Conservation (phyloP, 2,113 vertebrate species). For the Octodon degus region DNA sequence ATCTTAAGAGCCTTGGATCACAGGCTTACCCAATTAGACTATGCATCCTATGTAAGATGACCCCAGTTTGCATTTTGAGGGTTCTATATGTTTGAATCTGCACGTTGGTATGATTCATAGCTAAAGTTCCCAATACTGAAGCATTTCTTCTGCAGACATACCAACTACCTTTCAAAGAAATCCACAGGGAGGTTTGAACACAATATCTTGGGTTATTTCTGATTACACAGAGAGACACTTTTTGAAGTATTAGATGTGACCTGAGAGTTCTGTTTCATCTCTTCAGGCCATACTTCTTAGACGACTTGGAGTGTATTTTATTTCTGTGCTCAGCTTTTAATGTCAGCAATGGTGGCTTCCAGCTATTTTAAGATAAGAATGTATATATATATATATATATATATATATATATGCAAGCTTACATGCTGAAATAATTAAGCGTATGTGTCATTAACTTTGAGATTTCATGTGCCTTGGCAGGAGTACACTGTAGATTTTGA, state of each 20-base stretch:
- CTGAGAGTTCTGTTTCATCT: not conserved
- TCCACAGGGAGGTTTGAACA: not conserved
- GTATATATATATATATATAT: not conserved
- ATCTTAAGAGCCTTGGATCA: not conserved
- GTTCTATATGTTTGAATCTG: not conserved
- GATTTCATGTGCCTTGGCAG: slow-evolving; percentile 79
- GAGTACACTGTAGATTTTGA: not conserved
- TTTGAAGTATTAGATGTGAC: not conserved
- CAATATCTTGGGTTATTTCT: not conserved
- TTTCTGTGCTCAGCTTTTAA: slow-evolving; percentile 60
- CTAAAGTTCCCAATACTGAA: not conserved
- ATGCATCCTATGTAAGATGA: not conserved
- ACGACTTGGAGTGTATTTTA: slow-evolving; percentile 61
- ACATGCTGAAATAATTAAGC: slow-evolving; percentile 66
- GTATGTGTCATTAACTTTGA: slow-evolving; percentile 73
- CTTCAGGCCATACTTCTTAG: slow-evolving; percentile 45
- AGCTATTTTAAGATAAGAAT: slow-evolving; percentile 64
- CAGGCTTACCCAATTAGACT: not conserved
- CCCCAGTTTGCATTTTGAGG: not conserved
- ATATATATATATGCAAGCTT: not conserved
- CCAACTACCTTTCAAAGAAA: not conserved
- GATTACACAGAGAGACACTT: not conserved
- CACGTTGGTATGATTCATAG: not conserved
- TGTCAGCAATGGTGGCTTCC: slow-evolving; percentile 57
- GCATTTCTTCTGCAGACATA: not conserved